Evolutionary conservation across 2,888 invertebrate genomes (phyloP), one percentile per base, ranked within the genome.

Genomic region (Melanargia galathea): DNA sequence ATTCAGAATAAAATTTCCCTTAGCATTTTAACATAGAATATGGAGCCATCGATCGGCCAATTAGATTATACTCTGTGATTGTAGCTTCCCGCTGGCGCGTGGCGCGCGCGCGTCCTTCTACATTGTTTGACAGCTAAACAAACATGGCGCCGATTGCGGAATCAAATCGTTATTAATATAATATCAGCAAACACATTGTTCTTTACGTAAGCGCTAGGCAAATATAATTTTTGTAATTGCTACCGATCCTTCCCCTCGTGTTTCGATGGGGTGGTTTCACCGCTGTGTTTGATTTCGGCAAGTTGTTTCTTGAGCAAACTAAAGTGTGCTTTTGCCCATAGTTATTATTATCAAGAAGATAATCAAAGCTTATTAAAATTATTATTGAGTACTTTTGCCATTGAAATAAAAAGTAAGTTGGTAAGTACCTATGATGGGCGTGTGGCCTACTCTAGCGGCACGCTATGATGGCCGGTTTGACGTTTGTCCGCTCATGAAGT

Each of bases 171-270:
- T 87, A 87, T 87, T 87, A 87, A 83, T 87, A 86, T 80, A 82
- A 76, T 78, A 86, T 83, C 78, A 82, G 83, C 80, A 86, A 87
- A 86, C 78, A 83, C 78, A 84, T 80, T 81, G 81, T 82, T 84
- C 80, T 82, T 81, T 80, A 75, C 74, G 68, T 65, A 78, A 75
- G 72, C 69, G 73, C 73, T 83, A 83, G 74, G 82, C 81, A 89
- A 89, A 88, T 83, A 88, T 85, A 85, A 87, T 89, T 86, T 83
- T 82, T 77, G 86, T 87, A 89, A 88, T 88, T 89, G 85, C 73
- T 76, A 78, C 73, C 72, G 74, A 75, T 79, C 77, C 70, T 73
- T 77, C 81, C 84, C 80, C 73, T 75, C 75, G 79, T 78, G 75
- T 78, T 80, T 78, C 78, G 75, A 35, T 75, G 67, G 76, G 73